Conservation (phyloP, 2,113 vertebrate species). For the Saccopteryx leptura region DNA sequence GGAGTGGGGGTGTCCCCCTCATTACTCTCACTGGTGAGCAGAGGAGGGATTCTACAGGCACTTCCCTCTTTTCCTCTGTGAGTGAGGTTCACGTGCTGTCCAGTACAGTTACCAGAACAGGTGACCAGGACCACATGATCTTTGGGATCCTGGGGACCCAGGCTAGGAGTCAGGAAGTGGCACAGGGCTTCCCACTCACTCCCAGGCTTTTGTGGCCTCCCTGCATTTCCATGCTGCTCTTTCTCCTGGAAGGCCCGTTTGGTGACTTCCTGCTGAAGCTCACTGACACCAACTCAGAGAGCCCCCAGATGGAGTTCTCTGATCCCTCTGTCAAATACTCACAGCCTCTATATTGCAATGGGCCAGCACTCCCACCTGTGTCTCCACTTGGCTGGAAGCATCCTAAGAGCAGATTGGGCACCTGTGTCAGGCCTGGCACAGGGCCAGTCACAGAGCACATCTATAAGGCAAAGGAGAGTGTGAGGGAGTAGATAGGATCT, state of each 20-base stretch:
- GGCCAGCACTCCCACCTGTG: neutral
- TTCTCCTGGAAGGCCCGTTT: neutral
- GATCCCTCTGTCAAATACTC: neutral
- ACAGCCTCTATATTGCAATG: neutral
- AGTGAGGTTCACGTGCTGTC: neutral
- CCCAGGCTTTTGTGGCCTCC: neutral
- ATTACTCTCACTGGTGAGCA: neutral
- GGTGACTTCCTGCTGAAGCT: neutral
- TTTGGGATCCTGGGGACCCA: neutral
- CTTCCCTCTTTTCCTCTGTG: conserved; percentile 3
- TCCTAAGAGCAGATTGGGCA: neutral
- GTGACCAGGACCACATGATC: neutral
- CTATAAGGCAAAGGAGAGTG: neutral
- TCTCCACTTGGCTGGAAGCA: neutral
- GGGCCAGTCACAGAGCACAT: neutral
- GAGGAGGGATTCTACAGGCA: neutral
- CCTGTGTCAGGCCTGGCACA: accelerated
- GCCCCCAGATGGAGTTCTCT: neutral
- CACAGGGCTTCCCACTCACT: neutral
- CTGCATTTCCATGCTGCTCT: neutral
- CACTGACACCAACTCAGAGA: neutral
- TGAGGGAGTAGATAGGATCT: neutral
- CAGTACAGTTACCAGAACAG: neutral
- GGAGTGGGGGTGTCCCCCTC: neutral
- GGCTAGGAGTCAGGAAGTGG: neutral